Conservation (phyloP, 2,797 vertebrate genomes). For the Siniperca undulata region DNA sequence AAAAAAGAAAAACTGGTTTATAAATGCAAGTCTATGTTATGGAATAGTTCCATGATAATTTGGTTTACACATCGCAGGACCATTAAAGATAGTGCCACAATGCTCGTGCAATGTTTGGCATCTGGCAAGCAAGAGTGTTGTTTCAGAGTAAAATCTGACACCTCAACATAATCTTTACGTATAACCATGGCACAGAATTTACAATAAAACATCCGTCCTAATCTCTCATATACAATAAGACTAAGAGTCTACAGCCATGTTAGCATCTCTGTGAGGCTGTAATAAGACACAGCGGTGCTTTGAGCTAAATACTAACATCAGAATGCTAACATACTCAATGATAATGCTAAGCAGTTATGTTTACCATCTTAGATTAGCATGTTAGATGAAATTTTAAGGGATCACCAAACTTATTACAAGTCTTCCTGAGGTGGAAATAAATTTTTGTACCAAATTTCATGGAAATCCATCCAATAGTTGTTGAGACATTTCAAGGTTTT, state of each 20-base stretch:
- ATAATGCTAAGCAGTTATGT: background rate
- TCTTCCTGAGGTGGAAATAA: background rate
- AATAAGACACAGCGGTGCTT: too few relatives aligned
- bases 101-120: background rate
- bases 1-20: background rate
- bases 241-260: background rate
- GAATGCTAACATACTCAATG: background rate
- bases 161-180: background rate
- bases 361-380: background rate
- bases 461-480: background rate
- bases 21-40: background rate
- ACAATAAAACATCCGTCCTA: background rate
- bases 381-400: background rate
- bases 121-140: background rate
- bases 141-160: constrained; percentile 1
- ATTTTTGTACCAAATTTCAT: background rate
- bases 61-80: background rate
- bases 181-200: background rate
- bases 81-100: background rate
- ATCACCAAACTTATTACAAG: background rate
- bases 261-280: too few relatives aligned
- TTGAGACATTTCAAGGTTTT: background rate
- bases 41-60: background rate
- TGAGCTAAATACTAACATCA: too few relatives aligned
- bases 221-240: background rate